Evolutionary conservation across 2,797 vertebrate genomes (phyloP), one percentile per base, ranked within the genome.

Genomic region (Echeneis naucrates): DNA sequence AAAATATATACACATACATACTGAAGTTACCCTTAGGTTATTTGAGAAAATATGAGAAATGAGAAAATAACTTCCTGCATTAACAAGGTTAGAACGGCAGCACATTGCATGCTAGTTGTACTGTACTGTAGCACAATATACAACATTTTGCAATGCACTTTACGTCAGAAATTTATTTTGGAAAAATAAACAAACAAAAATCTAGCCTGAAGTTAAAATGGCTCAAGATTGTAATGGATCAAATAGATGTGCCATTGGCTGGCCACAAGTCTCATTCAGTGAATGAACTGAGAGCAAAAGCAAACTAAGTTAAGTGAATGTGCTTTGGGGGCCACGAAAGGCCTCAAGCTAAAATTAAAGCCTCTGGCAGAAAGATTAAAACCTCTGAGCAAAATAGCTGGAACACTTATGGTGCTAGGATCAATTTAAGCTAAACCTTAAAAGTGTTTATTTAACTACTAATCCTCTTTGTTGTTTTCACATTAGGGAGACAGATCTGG

Each of bases 281-380:
- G 37, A 70, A 75, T 58, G 50, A 57, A 76, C 11, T 42, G 33
- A 48, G 57, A 69, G 48, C 24, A 44, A 26, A 59, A 21, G 62
- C 79, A 71, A 80, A 77, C 54, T 76, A 74, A 66, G 60, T 48
- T 66, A 62, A 76, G 12, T 33, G 42, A 82, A 56, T 71, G 56
- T 32, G 81, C 72, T 88, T 82, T 72, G 58, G 77, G 81, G 77
- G 78, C 65, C 53, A 71, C 42, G 73, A 74, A 87, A 81, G 65
- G 82, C 87, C 88, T 87, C 69, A 5, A 86, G 86, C 85, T 75
- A 90, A 82, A 70, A 76, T 78, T 61, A 69, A 76, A 81, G 84
- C 83, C 84, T 78, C 72, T 61, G 79, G 81, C 84, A 76, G 52
- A 83, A 82, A 51, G 64, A 82, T 80, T 79, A 78, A 85, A 82